Base-by-base conservation (phyloP, 2,113 vertebrate genomes). In the Scortum barcoo region DNA sequence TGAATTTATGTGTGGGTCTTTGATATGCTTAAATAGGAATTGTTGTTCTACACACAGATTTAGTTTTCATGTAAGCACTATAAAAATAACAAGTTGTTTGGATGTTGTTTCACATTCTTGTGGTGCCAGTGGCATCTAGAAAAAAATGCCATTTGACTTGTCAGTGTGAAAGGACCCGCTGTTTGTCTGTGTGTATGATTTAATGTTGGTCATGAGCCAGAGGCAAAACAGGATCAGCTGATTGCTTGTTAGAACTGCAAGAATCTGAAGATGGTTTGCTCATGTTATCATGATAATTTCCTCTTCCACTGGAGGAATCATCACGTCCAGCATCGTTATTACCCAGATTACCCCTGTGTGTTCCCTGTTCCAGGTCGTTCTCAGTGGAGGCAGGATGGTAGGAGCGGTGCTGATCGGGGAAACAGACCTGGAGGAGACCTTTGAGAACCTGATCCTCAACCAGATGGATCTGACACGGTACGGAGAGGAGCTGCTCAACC, bases 401-500 rank as follows among this genome's bases (percentile, higher is more conserved):
- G 98, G 98, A 66, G 97, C 98, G 0, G 93, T 99, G 78, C 93
- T 99, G 1, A 98, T 99, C 0, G 98, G 98, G 5, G 98, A 99
- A 63, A 99, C 98, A 0, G 96, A 99, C 82, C 91, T 99, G 80
- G 98, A 99, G 83, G 98, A 99, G 95, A 99, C 98, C 4, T 99
- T 99, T 90, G 98, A 99, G 91, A 99, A 99, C 86, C 89, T 99
- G 24, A 99, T 99, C 86, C 95, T 99, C 84, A 99, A 99, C 90
- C 97, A 96, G 19, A 99, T 99, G 97, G 97, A 99, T 85, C 95
- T 99, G 84, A 97, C 97, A 0, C 86, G 90, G 2, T 99, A 99
- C 5, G 96, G 97, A 68, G 97, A 97, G 86, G 94, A 97, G 28
- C 95, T 99, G 13, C 95, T 99, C 44, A 96, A 99, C 92, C 98